phyloP scores from a whole-genome alignment of 2,113 vertebrate species.

The Diadophis punctatus region DNA sequence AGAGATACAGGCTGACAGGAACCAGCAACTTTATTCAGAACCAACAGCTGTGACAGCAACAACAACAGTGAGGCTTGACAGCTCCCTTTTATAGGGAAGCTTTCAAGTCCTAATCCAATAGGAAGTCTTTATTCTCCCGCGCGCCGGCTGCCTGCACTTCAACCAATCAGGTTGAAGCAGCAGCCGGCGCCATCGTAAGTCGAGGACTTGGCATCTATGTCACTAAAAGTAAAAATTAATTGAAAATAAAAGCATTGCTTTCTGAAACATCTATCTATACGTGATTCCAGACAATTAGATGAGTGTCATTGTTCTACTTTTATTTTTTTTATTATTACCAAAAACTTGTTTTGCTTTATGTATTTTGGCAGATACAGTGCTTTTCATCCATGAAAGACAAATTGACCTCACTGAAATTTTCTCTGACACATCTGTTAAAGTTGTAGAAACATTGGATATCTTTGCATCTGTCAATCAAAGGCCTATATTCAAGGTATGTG shows the following conservation, averaged over 20 bases:
- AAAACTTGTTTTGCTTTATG: neutral
- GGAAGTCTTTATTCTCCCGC: too few relatives aligned
- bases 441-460: neutral
- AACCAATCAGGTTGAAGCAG: too few relatives aligned
- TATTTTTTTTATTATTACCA: neutral
- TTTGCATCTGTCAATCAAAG: neutral
- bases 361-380: neutral
- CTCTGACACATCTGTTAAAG: neutral
- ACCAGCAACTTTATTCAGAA: too few relatives aligned
- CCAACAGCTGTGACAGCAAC: too few relatives aligned
- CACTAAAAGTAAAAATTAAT: neutral
- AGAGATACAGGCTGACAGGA: too few relatives aligned
- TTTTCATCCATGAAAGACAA: neutral
- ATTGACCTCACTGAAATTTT: neutral
- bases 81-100: too few relatives aligned
- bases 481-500: neutral
- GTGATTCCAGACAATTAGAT: neutral
- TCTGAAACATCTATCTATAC: neutral
- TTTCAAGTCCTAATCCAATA: too few relatives aligned
- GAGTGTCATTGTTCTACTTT: neutral
- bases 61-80: too few relatives aligned
- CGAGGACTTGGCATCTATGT: too few relatives aligned
- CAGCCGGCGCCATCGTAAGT: too few relatives aligned
- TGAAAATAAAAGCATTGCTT: neutral
- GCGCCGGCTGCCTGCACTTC: too few relatives aligned